phyloP scores from a whole-genome alignment of 2,113 vertebrate species.

The Onychorhynchus coronatus region DNA sequence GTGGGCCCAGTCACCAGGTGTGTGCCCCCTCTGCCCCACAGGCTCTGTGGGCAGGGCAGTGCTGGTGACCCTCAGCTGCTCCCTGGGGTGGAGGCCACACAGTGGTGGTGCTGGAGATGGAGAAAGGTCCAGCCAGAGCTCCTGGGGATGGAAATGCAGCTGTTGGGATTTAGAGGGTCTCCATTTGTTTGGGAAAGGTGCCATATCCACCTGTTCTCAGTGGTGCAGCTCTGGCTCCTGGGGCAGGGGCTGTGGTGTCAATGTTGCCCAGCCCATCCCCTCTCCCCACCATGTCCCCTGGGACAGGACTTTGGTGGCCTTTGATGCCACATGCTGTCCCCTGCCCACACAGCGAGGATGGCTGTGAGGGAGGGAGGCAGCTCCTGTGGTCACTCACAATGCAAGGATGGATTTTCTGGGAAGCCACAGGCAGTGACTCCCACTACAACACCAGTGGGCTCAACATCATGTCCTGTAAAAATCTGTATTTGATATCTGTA shows the following conservation, averaged over 20 bases:
- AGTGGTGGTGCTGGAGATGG: background rate
- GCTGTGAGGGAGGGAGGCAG: background rate
- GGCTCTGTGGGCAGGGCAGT: background rate
- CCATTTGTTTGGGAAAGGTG: background rate
- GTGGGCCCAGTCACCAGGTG: background rate
- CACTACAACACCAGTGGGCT: accelerated
- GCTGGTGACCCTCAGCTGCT: background rate
- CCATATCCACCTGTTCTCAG: too few species aligned
- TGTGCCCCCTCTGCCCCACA: background rate
- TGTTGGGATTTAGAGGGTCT: background rate
- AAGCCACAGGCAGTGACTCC: background rate
- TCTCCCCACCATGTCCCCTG: background rate
- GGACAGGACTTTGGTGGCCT: background rate
- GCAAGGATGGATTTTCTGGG: background rate
- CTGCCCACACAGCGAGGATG: background rate
- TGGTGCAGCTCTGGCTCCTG: background rate
- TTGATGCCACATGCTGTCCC: background rate
- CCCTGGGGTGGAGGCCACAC: background rate
- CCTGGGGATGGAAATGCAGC: background rate
- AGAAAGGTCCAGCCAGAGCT: background rate
- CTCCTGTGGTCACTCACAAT: background rate
- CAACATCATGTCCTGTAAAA: background rate
- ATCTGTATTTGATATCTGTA: background rate
- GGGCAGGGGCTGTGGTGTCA: background rate
- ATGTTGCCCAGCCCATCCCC: background rate